phyloP scores from a whole-genome alignment of 1,140 invertebrate species.

The Octopus bimaculoides region DNA sequence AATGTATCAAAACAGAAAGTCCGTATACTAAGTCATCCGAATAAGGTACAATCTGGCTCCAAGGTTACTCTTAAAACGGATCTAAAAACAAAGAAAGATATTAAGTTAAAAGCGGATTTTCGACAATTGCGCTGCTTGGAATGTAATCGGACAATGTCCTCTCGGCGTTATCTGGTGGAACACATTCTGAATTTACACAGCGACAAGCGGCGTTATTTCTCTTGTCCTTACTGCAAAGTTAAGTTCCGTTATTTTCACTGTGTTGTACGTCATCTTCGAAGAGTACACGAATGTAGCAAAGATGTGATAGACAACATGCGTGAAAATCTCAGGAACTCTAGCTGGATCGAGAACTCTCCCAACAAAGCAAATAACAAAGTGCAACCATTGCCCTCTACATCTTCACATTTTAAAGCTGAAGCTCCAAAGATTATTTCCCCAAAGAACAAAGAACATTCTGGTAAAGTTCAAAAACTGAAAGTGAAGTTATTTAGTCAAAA shows the following conservation, averaged over 20 bases:
- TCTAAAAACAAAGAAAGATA: background rate
- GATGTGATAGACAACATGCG: constrained; percentile 45
- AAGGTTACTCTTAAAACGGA: background rate
- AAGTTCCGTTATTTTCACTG: constrained; percentile 52
- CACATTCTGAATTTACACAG: constrained; percentile 52
- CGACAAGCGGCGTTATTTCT: constrained; percentile 43
- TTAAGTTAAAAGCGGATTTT: constrained; percentile 16
- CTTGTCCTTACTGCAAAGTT: constrained; percentile 52
- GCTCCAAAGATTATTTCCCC: background rate
- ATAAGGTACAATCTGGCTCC: background rate
- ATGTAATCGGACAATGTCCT: constrained; percentile 46
- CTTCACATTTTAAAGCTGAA: background rate
- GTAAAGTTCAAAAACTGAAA: background rate
- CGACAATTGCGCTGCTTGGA: constrained; percentile 26
- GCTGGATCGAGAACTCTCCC: constrained; percentile 5
- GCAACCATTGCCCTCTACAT: background rate
- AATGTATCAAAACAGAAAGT: background rate
- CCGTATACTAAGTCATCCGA: background rate
- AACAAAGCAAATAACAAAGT: background rate
- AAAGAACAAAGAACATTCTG: background rate
- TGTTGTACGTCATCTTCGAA: constrained; percentile 48
- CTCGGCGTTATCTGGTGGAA: constrained; percentile 44
- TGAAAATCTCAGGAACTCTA: constrained; percentile 30
- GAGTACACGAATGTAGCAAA: constrained; percentile 47
- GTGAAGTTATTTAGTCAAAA: background rate